Percentiles rank a stretch among this genome's conserved stretches.
Conservation (phyloP, 2,888 invertebrate genomes). For the Eubasilissa splendida region DNA sequence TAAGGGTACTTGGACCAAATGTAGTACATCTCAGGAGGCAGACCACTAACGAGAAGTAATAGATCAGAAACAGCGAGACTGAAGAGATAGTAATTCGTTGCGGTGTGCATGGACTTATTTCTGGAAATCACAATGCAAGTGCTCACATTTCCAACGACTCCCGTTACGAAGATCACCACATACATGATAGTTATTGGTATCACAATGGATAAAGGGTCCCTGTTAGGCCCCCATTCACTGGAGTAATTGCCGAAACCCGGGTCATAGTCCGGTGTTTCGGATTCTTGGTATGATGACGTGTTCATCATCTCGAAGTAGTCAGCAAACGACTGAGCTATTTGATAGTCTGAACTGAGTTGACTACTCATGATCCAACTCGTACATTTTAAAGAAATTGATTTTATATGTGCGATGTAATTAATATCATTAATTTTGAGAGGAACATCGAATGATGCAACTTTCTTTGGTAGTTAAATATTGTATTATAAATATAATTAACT, state of each 20-base stretch:
- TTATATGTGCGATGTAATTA: no score
- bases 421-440: no score
- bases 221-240: conserved; percentile 64
- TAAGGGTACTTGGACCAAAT: conserved; percentile 86
- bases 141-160: conserved; percentile 85
- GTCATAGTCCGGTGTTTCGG: conserved; percentile 23
- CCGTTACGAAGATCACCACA: conserved; percentile 83
- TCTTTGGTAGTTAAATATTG: no score
- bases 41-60: conserved; percentile 82
- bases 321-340: conserved; percentile 46
- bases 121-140: conserved; percentile 89
- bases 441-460: no score
- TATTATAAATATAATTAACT: no score
- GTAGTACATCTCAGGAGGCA: conserved; percentile 87
- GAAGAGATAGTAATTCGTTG: conserved; percentile 87
- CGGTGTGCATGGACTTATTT: conserved; percentile 88
- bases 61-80: conserved; percentile 89
- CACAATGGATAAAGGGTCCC: conserved; percentile 76
- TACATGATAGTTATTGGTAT: conserved; percentile 85
- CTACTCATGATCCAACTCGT: conserved; percentile 16
- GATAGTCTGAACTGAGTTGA: neutral
- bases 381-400: neutral
- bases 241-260: conserved; percentile 31
- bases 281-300: conserved; percentile 34
- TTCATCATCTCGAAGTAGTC: conserved; percentile 55